Percentiles rank a stretch among this genome's conserved stretches.
These are phyloP conservation scores for Muscicapa comitata DNA, from an alignment of 2,797 vertebrate species.

Conservation along the genomic window DNA sequence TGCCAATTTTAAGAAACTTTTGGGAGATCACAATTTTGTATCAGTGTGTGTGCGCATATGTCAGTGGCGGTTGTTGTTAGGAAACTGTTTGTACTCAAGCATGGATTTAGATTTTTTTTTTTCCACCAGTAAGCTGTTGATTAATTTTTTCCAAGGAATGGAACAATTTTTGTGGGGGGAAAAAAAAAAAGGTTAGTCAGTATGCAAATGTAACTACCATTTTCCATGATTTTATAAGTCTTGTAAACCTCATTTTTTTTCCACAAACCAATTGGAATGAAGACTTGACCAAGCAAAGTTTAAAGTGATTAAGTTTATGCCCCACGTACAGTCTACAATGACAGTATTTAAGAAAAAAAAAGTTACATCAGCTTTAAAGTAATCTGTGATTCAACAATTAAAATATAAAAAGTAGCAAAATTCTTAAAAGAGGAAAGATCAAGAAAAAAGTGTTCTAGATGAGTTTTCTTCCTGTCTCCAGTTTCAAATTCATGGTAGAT, in stretches of 20 bases:
- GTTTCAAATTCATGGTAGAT: not conserved
- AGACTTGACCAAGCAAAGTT: not conserved
- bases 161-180: constrained; percentile 14
- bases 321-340: not conserved
- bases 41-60: not conserved
- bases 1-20: not conserved
- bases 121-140: not conserved
- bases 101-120: not conserved
- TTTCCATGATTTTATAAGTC: not conserved
- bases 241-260: not conserved
- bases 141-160: not conserved
- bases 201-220: not conserved
- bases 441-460: not conserved
- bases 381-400: not conserved
- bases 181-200: constrained; percentile 9
- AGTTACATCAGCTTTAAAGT: not conserved
- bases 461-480: not conserved
- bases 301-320: not conserved
- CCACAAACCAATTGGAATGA: not conserved
- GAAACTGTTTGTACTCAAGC: constrained; percentile 38
- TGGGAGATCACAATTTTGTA: not conserved
- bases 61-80: not conserved
- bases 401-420: not conserved
- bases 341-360: not conserved
- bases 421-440: not conserved